Conservation (phyloP, 2,113 vertebrate genomes). For the Cryptomyrus ogoouensis region DNA sequence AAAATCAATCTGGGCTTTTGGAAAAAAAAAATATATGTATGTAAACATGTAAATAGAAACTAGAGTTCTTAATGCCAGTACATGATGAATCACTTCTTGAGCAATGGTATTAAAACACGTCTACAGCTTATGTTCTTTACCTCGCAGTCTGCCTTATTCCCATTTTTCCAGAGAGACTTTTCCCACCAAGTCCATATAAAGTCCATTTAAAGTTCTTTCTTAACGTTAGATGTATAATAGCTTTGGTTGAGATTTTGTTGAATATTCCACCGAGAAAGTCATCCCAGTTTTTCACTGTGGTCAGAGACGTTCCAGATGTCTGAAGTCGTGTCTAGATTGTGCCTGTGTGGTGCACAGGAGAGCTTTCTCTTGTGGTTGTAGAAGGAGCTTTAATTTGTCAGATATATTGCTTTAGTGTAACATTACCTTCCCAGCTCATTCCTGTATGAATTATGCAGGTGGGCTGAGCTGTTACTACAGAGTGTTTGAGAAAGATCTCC, state of each 20-base stretch:
- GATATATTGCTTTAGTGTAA: slow-evolving; percentile 57
- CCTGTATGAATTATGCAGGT: slow-evolving; percentile 66
- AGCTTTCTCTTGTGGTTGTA: slow-evolving; percentile 33
- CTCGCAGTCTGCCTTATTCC: slow-evolving; percentile 11
- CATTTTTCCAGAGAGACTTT: slow-evolving; percentile 12
- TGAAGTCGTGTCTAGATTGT: slow-evolving; percentile 20
- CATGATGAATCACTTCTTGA: neutral
- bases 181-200: neutral
- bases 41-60: neutral
- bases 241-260: slow-evolving; percentile 7
- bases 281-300: neutral
- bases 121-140: slow-evolving; percentile 17
- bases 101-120: neutral
- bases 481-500: slow-evolving; percentile 47
- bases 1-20: neutral
- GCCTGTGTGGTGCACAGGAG: slow-evolving; percentile 13
- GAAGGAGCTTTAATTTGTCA: slow-evolving; percentile 44
- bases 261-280: neutral
- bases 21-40: neutral
- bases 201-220: neutral
- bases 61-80: neutral
- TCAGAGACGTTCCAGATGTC: neutral
- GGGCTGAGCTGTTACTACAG: slow-evolving; percentile 40
- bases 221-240: neutral
- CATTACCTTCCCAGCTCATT: slow-evolving; percentile 52